Evolutionary conservation across 2,888 invertebrate genomes (phyloP).

Genomic region (Cosmopolites sordidus): DNA sequence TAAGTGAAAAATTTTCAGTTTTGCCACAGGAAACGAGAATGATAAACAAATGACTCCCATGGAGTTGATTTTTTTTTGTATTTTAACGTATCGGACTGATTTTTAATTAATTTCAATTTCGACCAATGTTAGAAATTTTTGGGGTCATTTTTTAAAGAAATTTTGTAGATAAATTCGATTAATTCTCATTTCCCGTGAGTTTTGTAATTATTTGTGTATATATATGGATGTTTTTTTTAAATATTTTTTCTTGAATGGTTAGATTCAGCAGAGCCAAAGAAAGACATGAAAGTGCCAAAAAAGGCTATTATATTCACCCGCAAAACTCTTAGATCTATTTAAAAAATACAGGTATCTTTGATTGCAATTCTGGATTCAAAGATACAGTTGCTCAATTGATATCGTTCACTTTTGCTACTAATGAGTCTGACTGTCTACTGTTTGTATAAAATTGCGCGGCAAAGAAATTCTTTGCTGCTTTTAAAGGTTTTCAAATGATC

Average conservation of each 20-base stretch:
- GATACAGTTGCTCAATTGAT: constrained; percentile 27
- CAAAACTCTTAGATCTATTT: constrained; percentile 5
- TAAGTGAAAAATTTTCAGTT: constrained; percentile 21
- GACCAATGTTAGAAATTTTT: not conserved
- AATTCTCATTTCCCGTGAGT: constrained; percentile 18
- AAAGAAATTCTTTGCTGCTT: constrained; percentile 34
- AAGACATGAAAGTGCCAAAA: constrained; percentile 39
- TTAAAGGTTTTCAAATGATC: constrained; percentile 50
- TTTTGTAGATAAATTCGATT: constrained; percentile 8
- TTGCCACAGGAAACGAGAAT: constrained; percentile 18
- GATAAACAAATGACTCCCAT: constrained; percentile 12
- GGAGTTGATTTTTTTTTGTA: constrained; percentile 9
- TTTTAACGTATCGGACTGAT: constrained; percentile 11
- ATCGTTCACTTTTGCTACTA: constrained; percentile 44
- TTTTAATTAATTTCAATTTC: not conserved
- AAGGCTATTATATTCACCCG: constrained; percentile 18
- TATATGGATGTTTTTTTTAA: not conserved
- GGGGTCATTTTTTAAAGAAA: not conserved
- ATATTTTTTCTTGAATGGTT: constrained; percentile 37
- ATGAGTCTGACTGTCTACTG: constrained; percentile 40
- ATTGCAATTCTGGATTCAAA: too few relatives aligned
- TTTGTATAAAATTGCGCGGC: constrained; percentile 34
- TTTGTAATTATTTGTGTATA: constrained; percentile 36
- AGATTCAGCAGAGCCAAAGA: constrained; percentile 49
- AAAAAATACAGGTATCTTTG: not conserved